These are phyloP conservation scores for Psix sp. DNA, from an alignment of 1,140 invertebrate genomes.

Conservation along the genomic window DNA sequence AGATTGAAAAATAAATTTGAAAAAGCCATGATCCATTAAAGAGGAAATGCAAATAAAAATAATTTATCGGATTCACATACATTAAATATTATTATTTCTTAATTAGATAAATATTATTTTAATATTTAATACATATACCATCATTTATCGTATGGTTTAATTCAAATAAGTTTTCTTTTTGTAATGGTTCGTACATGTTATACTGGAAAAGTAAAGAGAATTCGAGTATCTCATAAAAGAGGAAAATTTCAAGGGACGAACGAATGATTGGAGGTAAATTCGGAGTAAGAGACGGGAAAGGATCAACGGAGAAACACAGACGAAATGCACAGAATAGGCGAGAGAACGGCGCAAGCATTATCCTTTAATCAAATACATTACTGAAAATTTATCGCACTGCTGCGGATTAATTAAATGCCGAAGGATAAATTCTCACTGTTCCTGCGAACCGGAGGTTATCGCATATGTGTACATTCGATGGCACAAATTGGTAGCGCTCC, in stretches of 20 bases:
- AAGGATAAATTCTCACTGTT: constrained; percentile 75
- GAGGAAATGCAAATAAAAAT: constrained; percentile 13
- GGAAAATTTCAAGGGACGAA: constrained; percentile 27
- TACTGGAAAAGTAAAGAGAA: constrained; percentile 24
- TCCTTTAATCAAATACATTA: constrained; percentile 78
- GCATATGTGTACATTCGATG: constrained; percentile 53
- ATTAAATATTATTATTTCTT: too few relatives aligned
- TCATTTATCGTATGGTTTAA: background rate
- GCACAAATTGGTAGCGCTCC: constrained; percentile 49
- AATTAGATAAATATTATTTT: too few relatives aligned
- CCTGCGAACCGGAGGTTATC: constrained; percentile 46
- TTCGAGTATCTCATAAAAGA: constrained; percentile 22
- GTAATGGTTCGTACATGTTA: constrained; percentile 23
- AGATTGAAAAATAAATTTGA: constrained; percentile 51
- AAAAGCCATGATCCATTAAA: constrained; percentile 50
- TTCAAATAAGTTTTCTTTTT: constrained; percentile 6
- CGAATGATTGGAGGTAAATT: constrained; percentile 13
- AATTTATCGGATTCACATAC: too few relatives aligned
- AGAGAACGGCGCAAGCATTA: constrained; percentile 70
- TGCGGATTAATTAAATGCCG: constrained; percentile 77
- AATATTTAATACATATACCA: too few relatives aligned
- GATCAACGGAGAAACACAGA: constrained; percentile 25
- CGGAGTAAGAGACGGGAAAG: constrained; percentile 12
- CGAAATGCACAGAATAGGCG: constrained; percentile 20
- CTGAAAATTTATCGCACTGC: constrained; percentile 75